Evolutionary conservation across 2,113 vertebrate genomes (phyloP), one percentile per base, ranked within the genome.

Genomic region (Cathartes aura): DNA sequence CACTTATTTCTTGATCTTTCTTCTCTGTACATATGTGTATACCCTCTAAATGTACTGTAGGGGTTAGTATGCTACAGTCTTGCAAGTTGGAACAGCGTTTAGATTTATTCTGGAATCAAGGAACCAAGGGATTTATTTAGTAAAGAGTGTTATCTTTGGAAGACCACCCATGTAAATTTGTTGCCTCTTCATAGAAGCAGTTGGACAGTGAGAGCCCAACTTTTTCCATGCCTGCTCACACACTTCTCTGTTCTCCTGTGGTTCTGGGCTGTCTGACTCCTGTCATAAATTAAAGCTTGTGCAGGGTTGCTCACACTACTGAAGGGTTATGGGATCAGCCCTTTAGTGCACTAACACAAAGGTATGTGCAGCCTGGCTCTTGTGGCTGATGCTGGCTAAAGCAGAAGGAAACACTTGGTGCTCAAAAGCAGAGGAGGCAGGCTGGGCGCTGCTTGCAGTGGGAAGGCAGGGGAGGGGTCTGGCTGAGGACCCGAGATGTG

Each of bases 311-410:
- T 64, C 1, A 0, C 20, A 9, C 45, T 34, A 45, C 29, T 55
- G 20, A 40, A 50, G 11, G 15, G 8, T 67, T 72, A 14, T 23
- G 30, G 40, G 48, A 50, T 72, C 18, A 63, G 40, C 34, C 38
- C 12, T 38, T 29, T 13, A 6, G 29, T 23, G 24, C 5, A 2
- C 20, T 40, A n/a, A 24, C 9, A 32, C 8, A 27, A 60, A n/a
- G 19, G 13, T 8, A 19, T 0, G 0, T 14, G 27, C 40, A 70
- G 22, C 43, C 36, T 59, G 24, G n/a, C 11, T 68, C n/a, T 22
- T 10, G 4, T 27, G 70, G 30, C 48, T 63, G 43, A 12, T 45
- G 38, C 23, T 56, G 30, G 43, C 55, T 63, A 1, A 48, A 40
- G 47, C 29, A 38, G 52, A 24, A 82, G 42, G 36, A 17, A 60